Conservation (phyloP, 2,888 invertebrate genomes). For the Uropetala carovei region DNA sequence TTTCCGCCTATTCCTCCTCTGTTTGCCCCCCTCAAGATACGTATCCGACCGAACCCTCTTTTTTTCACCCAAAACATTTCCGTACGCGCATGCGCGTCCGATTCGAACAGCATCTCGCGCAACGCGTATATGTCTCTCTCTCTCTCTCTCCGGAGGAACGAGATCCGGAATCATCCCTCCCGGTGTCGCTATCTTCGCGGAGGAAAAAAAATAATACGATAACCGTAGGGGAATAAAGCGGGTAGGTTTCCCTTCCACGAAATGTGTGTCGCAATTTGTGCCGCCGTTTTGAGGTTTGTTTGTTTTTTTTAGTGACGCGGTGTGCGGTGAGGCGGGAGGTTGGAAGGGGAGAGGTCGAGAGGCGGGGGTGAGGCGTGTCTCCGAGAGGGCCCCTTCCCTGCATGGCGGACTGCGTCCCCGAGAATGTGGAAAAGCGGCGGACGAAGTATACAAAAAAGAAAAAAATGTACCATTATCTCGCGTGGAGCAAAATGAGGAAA, state of each 20-base stretch:
- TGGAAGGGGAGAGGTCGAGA: neutral
- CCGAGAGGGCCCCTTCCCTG: neutral
- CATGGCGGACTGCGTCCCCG: neutral
- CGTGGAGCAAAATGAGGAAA: neutral
- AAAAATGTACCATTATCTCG: no score
- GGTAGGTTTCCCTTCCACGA: neutral
- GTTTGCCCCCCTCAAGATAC: neutral
- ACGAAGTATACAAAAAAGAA: no score
- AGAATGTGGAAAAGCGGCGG: no score
- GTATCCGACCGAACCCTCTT: neutral
- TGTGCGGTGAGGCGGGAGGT: neutral
- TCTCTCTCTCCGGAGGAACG: neutral
- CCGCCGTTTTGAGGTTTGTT: neutral
- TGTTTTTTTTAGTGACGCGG: neutral
- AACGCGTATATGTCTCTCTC: neutral
- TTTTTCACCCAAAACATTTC: neutral
- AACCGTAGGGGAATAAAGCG: neutral
- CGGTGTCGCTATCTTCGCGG: no score
- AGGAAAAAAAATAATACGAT: neutral
- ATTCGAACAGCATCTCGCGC: neutral
- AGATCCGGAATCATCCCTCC: neutral
- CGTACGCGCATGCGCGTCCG: neutral
- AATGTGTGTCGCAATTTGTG: neutral
- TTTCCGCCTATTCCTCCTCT: neutral
- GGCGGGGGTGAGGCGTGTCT: neutral